Evolutionary conservation across 2,113 vertebrate genomes (phyloP), one percentile per base, ranked within the genome.

Genomic region (Engraulis encrasicolus): DNA sequence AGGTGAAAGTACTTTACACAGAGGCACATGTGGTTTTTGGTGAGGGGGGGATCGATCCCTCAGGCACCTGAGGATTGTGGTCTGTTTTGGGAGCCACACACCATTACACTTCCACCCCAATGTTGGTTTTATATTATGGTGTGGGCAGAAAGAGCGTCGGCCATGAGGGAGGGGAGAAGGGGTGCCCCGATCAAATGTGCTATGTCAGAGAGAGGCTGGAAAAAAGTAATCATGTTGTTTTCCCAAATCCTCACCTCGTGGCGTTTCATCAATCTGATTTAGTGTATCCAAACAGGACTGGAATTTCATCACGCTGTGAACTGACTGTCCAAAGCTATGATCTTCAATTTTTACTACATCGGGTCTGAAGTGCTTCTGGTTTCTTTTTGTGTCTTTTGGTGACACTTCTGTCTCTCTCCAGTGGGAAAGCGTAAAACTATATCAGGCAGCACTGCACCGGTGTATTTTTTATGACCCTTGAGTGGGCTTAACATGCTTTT

Each of bases 281-380:
- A 81, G 85, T 81, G 86, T 85, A 91, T 87, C 88, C 81, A 87
- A 86, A 84, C 84, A 31, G 6, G 49, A 83, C 54, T 87, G 74
- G 45, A 78, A 66, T 2, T 85, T 1, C 71, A 79, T 77, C 87
- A 81, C 45, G 54, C 81, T 71, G 54, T 82, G 54, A 17, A 45
- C 3, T 45, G 36, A 27, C 61, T 82, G 81, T 66, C 58, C 11
- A 74, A 82, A 31, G 6, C 23, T 36, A 36, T 81, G 31, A 81
- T 34, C 17, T 74, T 74, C 66, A 74, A 34, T 31, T 74, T 78
- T 81, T 54, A 34, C 50, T 36, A 15, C 23, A 52, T 54, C 54
- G 50, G 19, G 66, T 45, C 37, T 1, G 2, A 45, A 9, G 36
- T 71, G 31, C 20, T 12, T 31, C 36, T n/a, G 12, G 37, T 38